Percentiles rank a stretch among this genome's conserved stretches.
These are phyloP conservation scores for Ypsolopha scabrella DNA, from an alignment of 2,888 invertebrate species.

Conservation along the genomic window DNA sequence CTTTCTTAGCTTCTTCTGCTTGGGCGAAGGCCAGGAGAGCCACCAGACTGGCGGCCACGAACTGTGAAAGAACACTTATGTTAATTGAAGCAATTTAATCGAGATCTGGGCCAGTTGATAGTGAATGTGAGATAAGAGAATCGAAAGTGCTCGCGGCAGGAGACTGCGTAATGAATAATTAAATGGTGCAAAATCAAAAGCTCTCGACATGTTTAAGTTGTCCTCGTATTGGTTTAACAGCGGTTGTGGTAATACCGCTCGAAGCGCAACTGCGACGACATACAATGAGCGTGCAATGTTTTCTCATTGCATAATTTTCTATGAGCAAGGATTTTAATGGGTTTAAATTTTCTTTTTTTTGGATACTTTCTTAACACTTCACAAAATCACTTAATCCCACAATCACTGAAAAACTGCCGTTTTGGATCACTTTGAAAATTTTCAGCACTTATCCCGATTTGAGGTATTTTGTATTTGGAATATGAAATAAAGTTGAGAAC, in stretches of 20 bases:
- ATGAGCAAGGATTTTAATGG: too few species aligned
- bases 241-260: slow-evolving; percentile 23
- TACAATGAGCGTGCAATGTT: slow-evolving; percentile 33
- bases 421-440: background rate
- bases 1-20: slow-evolving; percentile 70
- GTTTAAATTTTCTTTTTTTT: too few species aligned
- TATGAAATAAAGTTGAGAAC: slow-evolving; percentile 23
- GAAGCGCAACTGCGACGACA: slow-evolving; percentile 18
- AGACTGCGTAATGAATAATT: slow-evolving; percentile 23
- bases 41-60: slow-evolving; percentile 73
- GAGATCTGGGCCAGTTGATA: background rate
- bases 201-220: slow-evolving; percentile 24
- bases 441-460: background rate
- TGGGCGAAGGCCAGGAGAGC: slow-evolving; percentile 70
- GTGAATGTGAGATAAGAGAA: slow-evolving; percentile 17
- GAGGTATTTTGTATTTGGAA: background rate
- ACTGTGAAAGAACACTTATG: slow-evolving; percentile 36
- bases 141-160: slow-evolving; percentile 24
- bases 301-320: slow-evolving; percentile 37
- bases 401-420: too few species aligned
- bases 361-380: too few species aligned
- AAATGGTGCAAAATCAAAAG: slow-evolving; percentile 25
- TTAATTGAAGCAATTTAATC: background rate
- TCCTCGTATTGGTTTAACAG: too few species aligned
- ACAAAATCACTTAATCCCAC: too few species aligned